Percentiles rank a stretch among this genome's conserved stretches.
Evolutionary conservation across 1,140 invertebrate species (phyloP).

Genomic region (Apis florea): DNA sequence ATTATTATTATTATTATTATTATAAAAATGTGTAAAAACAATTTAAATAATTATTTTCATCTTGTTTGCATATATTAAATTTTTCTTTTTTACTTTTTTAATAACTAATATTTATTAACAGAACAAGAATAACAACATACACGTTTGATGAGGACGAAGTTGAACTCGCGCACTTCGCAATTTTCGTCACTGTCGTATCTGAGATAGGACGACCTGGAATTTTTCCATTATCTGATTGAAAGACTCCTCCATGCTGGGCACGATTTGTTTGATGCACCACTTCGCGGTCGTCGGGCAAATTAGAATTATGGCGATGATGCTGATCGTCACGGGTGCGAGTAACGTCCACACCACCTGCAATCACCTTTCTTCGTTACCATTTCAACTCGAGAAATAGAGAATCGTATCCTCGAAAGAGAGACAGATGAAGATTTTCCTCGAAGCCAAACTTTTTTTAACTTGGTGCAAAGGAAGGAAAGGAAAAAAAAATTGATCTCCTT

Average conservation of each 20-base stretch:
- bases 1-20: too few relatives aligned
- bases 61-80: too few relatives aligned
- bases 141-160: background rate
- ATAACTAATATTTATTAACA: background rate
- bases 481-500: too few relatives aligned
- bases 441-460: too few relatives aligned
- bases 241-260: slow-evolving; percentile 40
- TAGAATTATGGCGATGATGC: slow-evolving; percentile 64
- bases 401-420: background rate
- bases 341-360: slow-evolving; percentile 61
- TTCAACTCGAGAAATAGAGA: background rate
- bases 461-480: too few relatives aligned
- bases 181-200: background rate
- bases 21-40: too few relatives aligned
- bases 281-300: slow-evolving; percentile 63
- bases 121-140: background rate
- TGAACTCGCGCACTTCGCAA: background rate
- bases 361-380: background rate
- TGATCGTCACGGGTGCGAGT: slow-evolving; percentile 57
- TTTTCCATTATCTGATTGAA: slow-evolving; percentile 47
- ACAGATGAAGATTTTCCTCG: too few relatives aligned
- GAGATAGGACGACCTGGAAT: background rate
- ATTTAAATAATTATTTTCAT: too few relatives aligned
- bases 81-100: too few relatives aligned
- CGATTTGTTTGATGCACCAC: slow-evolving; percentile 60